Conservation (phyloP, 2,113 vertebrate species). For the Saguinus midas region DNA sequence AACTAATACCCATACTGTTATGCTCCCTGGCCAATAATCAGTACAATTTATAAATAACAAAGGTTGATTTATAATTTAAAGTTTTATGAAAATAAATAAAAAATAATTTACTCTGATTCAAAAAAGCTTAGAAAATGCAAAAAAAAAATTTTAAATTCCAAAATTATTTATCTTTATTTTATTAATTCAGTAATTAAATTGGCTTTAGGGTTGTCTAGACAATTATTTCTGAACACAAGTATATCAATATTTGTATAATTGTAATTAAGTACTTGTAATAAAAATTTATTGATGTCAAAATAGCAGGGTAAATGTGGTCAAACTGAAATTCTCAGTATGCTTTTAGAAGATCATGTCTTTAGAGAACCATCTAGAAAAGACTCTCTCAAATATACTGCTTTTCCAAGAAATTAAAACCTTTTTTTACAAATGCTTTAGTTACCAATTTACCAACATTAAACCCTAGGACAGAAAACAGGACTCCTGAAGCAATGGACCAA, state of each 20-base stretch:
- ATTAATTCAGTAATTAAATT: not conserved
- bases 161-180: not conserved
- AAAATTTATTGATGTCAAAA: not conserved
- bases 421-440: too few relatives aligned
- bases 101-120: not conserved
- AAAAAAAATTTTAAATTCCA: not conserved
- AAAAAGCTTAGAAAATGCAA: not conserved
- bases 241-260: not conserved
- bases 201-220: not conserved
- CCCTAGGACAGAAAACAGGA: too few relatives aligned
- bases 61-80: not conserved
- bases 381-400: not conserved
- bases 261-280: not conserved
- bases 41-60: not conserved
- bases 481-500: too few relatives aligned
- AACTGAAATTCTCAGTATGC: not conserved
- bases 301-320: not conserved
- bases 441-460: too few relatives aligned
- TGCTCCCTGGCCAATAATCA: not conserved
- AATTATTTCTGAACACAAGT: conserved; percentile 13
- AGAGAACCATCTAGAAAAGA: not conserved
- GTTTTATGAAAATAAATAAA: not conserved
- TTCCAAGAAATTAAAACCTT: not conserved
- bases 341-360: not conserved
- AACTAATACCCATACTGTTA: not conserved